phyloP scores from a whole-genome alignment of 2,113 vertebrate genomes.

The Leptodactylus fuscus region DNA sequence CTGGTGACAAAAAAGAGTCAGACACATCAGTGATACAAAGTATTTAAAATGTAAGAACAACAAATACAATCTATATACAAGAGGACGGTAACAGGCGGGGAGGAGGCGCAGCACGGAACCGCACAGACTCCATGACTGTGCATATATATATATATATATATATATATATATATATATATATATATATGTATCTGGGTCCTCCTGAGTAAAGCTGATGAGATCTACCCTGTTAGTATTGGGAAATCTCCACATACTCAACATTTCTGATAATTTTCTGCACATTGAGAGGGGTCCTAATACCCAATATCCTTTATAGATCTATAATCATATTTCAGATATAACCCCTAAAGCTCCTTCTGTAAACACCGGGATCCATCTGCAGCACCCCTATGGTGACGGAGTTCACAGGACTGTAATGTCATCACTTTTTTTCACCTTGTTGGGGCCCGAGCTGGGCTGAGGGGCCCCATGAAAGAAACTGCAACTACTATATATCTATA shows the following conservation, averaged over 20 bases:
- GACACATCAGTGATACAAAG: conserved; percentile 24
- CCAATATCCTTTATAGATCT: background rate
- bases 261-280: too few relatives aligned
- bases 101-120: background rate
- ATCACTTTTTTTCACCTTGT: too few relatives aligned
- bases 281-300: too few relatives aligned
- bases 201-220: background rate
- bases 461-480: background rate
- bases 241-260: background rate
- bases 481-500: too few relatives aligned
- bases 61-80: conserved; percentile 37
- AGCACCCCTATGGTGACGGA: too few relatives aligned
- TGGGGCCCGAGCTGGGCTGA: background rate
- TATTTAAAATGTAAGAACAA: conserved; percentile 32
- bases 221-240: background rate
- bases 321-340: background rate
- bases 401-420: too few relatives aligned
- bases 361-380: too few relatives aligned
- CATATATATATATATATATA: too few relatives aligned
- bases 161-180: too few relatives aligned
- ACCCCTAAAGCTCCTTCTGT: background rate
- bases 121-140: background rate
- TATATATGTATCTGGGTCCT: too few relatives aligned
- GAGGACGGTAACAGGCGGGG: background rate
- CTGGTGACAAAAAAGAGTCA: background rate